Percentiles rank a stretch among this genome's conserved stretches.
Evolutionary conservation across 2,888 invertebrate species (phyloP).

Genomic region (Theretra japonica): DNA sequence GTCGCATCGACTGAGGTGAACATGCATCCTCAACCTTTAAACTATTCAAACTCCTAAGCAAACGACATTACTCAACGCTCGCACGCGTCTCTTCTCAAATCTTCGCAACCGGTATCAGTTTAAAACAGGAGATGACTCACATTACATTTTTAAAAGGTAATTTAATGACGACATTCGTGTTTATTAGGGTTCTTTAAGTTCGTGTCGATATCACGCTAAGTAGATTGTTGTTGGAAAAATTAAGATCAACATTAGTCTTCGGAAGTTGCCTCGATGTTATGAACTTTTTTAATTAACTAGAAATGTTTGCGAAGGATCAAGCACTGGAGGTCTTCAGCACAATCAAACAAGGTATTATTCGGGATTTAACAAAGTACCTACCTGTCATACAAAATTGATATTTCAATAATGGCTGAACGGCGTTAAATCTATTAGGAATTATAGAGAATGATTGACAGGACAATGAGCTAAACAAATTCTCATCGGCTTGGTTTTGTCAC

Average conservation of each 20-base stretch:
- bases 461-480: slow-evolving; percentile 59
- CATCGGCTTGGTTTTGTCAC: slow-evolving; percentile 48
- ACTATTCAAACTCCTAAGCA: slow-evolving; percentile 59
- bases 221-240: not conserved
- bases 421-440: slow-evolving; percentile 20
- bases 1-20: slow-evolving; percentile 54
- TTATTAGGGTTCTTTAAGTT: slow-evolving; percentile 40
- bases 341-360: not conserved
- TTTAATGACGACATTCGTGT: slow-evolving; percentile 44
- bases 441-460: slow-evolving; percentile 59
- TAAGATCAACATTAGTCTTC: not conserved
- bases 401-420: slow-evolving; percentile 6
- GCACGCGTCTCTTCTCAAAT: slow-evolving; percentile 42
- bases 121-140: slow-evolving; percentile 67
- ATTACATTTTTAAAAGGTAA: slow-evolving; percentile 49
- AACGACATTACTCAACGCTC: slow-evolving; percentile 53
- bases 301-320: not conserved
- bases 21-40: slow-evolving; percentile 77
- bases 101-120: slow-evolving; percentile 52
- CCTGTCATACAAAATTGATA: slow-evolving; percentile 2
- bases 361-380: not conserved
- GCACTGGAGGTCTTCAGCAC: not conserved
- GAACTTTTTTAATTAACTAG: slow-evolving; percentile 4
- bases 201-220: not conserved
- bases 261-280: not conserved